Percentiles rank a stretch among this genome's conserved stretches.
Conservation (phyloP, 30 jellyfish, hydroid and myxozoan genomes). For the Cassiopea andromeda region DNA sequence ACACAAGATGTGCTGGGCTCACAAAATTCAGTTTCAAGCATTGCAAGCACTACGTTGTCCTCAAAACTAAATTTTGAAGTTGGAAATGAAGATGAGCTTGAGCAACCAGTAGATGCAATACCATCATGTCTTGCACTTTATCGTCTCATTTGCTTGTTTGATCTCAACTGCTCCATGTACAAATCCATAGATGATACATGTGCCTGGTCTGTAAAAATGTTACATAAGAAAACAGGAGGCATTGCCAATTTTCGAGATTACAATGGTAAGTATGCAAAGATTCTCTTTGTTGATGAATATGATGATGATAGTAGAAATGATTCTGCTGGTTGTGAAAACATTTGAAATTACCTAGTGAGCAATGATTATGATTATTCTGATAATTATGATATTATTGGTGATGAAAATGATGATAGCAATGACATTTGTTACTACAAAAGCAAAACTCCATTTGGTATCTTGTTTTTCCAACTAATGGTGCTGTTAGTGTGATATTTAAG, state of each 20-base stretch:
- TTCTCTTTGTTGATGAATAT: no score
- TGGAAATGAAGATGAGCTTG: neutral
- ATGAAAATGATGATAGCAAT: neutral
- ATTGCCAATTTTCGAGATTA: constrained; percentile 78
- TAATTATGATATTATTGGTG: neutral
- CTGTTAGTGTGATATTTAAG: no score
- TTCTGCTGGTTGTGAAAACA: no score
- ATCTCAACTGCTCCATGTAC: constrained; percentile 92
- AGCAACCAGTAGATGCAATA: constrained; percentile 75
- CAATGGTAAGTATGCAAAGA: constrained; percentile 69
- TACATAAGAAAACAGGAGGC: constrained; percentile 96
- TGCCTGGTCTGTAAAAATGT: constrained; percentile 92
- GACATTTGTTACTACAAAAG: neutral
- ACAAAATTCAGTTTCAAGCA: constrained; percentile 27
- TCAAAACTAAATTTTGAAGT: constrained; percentile 22
- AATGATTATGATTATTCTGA: no score
- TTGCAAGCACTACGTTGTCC: constrained; percentile 17
- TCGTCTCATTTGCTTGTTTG: constrained; percentile 93
- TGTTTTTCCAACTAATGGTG: no score
- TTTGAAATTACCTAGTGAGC: no score
- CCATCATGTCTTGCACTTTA: constrained; percentile 96
- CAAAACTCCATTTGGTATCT: no score
- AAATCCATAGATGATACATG: constrained; percentile 76
- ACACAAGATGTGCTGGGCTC: neutral
- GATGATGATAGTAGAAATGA: no score